Evolutionary conservation across 2,888 invertebrate genomes (phyloP).

Genomic region (Athalia circularis): DNA sequence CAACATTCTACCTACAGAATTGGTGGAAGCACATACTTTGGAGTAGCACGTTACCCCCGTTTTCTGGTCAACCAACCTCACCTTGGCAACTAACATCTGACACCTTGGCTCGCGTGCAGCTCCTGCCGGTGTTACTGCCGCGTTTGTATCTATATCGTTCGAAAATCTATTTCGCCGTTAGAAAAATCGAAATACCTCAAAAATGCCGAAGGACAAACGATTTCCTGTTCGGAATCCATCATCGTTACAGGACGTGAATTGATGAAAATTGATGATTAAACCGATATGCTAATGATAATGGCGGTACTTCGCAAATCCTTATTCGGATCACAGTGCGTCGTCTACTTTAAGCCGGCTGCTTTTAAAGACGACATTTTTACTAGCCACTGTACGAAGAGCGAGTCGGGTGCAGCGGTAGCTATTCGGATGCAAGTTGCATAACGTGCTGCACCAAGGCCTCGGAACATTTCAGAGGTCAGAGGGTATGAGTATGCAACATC

Average conservation of each 20-base stretch:
- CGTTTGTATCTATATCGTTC: not conserved
- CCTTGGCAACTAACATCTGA: conserved; percentile 25
- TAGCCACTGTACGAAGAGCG: conserved; percentile 21
- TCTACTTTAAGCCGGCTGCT: not conserved
- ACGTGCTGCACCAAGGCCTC: conserved; percentile 13
- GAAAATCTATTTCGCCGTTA: not conserved
- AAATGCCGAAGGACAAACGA: not conserved
- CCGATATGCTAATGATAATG: too few species aligned
- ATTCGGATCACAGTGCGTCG: not conserved
- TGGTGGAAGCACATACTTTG: conserved; percentile 15
- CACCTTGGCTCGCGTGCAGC: conserved; percentile 15
- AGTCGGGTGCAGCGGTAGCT: not conserved
- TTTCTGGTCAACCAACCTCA: not conserved
- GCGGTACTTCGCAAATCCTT: not conserved
- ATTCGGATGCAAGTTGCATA: conserved; percentile 24
- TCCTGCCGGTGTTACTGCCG: not conserved
- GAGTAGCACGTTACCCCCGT: not conserved
- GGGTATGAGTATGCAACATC: not conserved
- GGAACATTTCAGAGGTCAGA: conserved; percentile 18
- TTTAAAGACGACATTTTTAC: conserved; percentile 3
- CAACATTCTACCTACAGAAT: conserved; percentile 24
- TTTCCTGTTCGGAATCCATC: too few species aligned
- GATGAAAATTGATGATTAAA: too few species aligned
- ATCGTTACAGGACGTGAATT: too few species aligned
- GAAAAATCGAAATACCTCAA: not conserved